Evolutionary conservation across 2,113 vertebrate genomes (phyloP).

Genomic region (Dasyornis broadbenti): DNA sequence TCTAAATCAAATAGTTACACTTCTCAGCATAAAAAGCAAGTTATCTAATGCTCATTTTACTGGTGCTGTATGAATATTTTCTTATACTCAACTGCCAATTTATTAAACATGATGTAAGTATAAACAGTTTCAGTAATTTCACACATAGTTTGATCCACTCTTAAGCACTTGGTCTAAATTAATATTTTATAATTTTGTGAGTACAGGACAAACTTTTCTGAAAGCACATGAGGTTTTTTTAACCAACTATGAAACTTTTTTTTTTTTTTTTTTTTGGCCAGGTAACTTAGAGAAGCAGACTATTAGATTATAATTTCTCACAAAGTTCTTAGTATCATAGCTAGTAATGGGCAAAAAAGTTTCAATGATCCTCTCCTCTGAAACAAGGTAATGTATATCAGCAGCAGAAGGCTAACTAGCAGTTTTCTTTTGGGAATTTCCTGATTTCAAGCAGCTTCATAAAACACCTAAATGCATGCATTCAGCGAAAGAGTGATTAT

Average conservation of each 20-base stretch:
- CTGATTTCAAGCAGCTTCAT: neutral
- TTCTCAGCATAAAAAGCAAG: neutral
- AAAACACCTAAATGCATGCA: neutral
- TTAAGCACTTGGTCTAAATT: neutral
- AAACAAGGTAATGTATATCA: neutral
- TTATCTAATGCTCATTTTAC: neutral
- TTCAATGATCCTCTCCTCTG: neutral
- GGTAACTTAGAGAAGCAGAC: neutral
- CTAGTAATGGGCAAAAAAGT: neutral
- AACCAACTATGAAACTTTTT: rapidly evolving
- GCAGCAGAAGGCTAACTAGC: neutral
- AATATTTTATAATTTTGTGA: neutral
- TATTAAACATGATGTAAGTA: neutral
- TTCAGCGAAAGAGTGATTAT: neutral
- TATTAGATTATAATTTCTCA: neutral
- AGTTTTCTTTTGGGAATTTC: neutral
- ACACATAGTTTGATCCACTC: neutral
- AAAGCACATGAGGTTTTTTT: rapidly evolving
- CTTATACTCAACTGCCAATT: neutral
- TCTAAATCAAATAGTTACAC: neutral
- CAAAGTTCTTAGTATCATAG: neutral
- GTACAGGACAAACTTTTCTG: neutral
- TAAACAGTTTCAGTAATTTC: neutral
- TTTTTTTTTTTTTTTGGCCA: neutral
- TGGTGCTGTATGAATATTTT: neutral